phyloP scores from a whole-genome alignment of 2,113 vertebrate genomes.

The Nerophis ophidion region DNA sequence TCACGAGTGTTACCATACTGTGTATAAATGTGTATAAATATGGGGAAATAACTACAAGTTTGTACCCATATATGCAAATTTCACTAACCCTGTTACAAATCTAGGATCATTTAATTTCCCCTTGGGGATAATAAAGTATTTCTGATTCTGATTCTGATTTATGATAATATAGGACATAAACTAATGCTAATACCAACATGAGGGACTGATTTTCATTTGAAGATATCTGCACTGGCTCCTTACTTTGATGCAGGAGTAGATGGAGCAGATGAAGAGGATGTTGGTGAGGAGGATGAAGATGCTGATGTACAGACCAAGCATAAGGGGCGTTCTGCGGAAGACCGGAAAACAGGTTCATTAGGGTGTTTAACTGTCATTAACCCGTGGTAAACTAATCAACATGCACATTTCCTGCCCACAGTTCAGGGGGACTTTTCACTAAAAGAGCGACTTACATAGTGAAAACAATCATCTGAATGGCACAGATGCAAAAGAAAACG shows the following conservation, averaged over 20 bases:
- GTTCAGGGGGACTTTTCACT: slow-evolving; percentile 1
- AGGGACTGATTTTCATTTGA: slow-evolving; percentile 35
- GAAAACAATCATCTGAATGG: slow-evolving; percentile 83
- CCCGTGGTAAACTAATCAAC: slow-evolving; percentile 32
- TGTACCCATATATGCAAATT: too few relatives aligned
- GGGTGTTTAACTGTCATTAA: slow-evolving; percentile 30
- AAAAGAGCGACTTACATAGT: slow-evolving; percentile 68
- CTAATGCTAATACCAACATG: neutral
- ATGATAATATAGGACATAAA: too few relatives aligned
- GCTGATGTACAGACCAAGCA: slow-evolving; percentile 79
- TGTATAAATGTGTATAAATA: too few relatives aligned
- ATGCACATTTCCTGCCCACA: slow-evolving; percentile 34
- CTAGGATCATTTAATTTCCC: too few relatives aligned
- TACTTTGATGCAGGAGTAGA: slow-evolving; percentile 90
- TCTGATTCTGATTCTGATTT: too few relatives aligned
- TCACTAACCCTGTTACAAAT: too few relatives aligned
- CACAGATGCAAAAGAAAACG: slow-evolving; percentile 87
- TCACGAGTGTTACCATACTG: too few relatives aligned
- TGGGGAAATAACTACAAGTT: too few relatives aligned
- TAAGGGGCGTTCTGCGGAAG: slow-evolving; percentile 76
- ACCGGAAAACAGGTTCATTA: slow-evolving; percentile 39
- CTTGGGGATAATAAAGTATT: too few relatives aligned
- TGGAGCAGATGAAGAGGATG: slow-evolving; percentile 83
- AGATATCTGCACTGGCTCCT: slow-evolving; percentile 50
- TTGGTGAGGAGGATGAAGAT: slow-evolving; percentile 80